A percentile compares a stretch with the other conserved stretches of the same genome.
phyloP scores from a whole-genome alignment of 2,888 invertebrate genomes.

The Nephrotoma appendiculata region DNA sequence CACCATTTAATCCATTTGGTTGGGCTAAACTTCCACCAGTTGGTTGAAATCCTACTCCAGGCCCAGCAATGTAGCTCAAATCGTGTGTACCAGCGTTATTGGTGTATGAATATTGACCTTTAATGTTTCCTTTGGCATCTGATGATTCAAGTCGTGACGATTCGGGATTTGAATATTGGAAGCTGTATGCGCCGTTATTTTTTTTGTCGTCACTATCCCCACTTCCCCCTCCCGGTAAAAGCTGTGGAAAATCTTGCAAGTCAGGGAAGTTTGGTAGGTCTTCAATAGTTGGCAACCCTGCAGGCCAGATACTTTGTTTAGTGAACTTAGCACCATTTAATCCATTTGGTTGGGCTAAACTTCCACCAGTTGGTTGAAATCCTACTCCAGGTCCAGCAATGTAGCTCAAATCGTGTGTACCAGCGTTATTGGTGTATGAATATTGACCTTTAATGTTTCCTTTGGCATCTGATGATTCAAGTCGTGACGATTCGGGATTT shows the following conservation, averaged over 20 bases:
- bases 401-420: slow-evolving; percentile 50
- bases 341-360: slow-evolving; percentile 17
- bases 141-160: slow-evolving; percentile 15
- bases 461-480: slow-evolving; percentile 15
- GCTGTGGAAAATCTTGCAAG: neutral
- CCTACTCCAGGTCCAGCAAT: slow-evolving; percentile 52
- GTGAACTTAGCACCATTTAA: slow-evolving; percentile 5
- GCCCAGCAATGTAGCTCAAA: slow-evolving; percentile 50
- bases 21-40: slow-evolving; percentile 18
- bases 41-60: slow-evolving; percentile 43
- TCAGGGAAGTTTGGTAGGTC: neutral
- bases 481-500: slow-evolving; percentile 13
- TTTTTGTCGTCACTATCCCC: slow-evolving; percentile 27
- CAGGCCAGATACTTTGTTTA: neutral
- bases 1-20: slow-evolving; percentile 15
- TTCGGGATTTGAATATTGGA: slow-evolving; percentile 9
- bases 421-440: slow-evolving; percentile 49
- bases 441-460: slow-evolving; percentile 34
- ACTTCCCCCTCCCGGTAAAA: slow-evolving; percentile 37
- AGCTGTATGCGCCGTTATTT: slow-evolving; percentile 13
- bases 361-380: slow-evolving; percentile 29
- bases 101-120: slow-evolving; percentile 42
- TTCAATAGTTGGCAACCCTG: neutral
- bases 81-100: slow-evolving; percentile 53
- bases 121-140: slow-evolving; percentile 15